Conservation (phyloP, 2,888 invertebrate genomes). For the Acanthopleura granulata region DNA sequence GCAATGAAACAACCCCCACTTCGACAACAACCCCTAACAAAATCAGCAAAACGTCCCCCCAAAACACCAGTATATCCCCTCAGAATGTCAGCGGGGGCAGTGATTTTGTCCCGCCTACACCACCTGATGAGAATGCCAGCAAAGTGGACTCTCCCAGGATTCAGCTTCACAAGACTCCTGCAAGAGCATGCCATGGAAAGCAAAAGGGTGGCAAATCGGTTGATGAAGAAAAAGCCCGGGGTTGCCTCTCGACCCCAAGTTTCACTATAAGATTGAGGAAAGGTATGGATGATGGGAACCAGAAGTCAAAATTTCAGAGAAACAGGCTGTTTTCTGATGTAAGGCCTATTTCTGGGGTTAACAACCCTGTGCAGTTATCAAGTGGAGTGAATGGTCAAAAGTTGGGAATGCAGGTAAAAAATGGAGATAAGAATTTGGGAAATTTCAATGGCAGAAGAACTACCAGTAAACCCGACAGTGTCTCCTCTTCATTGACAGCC, state of each 20-base stretch:
- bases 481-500: too few relatives aligned
- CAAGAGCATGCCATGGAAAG: not conserved
- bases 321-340: not conserved
- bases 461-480: not conserved
- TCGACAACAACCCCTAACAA: not conserved
- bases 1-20: slow-evolving; percentile 13
- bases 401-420: not conserved
- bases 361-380: not conserved
- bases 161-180: slow-evolving; percentile 4
- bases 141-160: slow-evolving; percentile 14
- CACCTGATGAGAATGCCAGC: slow-evolving; percentile 45
- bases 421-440: too few relatives aligned
- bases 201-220: not conserved
- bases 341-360: not conserved
- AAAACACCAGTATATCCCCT: slow-evolving; percentile 5
- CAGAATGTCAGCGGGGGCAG: slow-evolving; percentile 43
- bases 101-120: slow-evolving; percentile 65
- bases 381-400: not conserved
- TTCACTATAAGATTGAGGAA: not conserved
- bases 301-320: not conserved
- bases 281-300: not conserved
- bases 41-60: not conserved
- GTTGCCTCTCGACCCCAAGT: not conserved
- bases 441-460: too few relatives aligned
- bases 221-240: not conserved